phyloP scores from a whole-genome alignment of 2,888 invertebrate genomes.

The Piscicola geometra region DNA sequence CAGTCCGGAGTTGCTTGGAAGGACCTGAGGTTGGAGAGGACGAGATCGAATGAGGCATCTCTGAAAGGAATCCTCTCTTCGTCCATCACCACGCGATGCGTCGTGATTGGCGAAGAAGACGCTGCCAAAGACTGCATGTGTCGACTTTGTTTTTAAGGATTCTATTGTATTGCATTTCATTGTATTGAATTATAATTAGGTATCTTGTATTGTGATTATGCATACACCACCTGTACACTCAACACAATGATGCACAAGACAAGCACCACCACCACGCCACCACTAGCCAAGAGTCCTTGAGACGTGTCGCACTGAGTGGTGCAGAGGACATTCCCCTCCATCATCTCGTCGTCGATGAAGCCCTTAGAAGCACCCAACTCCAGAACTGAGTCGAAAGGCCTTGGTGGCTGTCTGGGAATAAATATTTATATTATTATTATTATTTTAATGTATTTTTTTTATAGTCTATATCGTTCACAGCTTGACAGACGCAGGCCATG shows the following conservation, averaged over 20 bases:
- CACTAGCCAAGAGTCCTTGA: not conserved
- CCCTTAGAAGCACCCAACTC: not conserved
- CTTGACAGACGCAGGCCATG: too few relatives aligned
- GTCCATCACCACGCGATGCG: conserved; percentile 69
- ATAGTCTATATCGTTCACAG: too few relatives aligned
- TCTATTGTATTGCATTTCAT: too few relatives aligned
- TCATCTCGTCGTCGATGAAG: not conserved
- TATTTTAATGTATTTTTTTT: conserved; percentile 21
- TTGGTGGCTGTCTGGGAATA: conserved; percentile 4
- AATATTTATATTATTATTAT: not conserved
- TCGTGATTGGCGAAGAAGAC: conserved; percentile 58
- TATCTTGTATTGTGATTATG: too few relatives aligned
- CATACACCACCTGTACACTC: too few relatives aligned
- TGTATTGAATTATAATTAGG: too few relatives aligned
- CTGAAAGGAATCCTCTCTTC: conserved; percentile 69
- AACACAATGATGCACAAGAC: too few relatives aligned
- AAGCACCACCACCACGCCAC: too few relatives aligned
- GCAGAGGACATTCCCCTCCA: not conserved
- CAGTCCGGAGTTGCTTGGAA: too few relatives aligned
- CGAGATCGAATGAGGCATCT: conserved; percentile 75
- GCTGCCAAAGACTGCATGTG: too few relatives aligned
- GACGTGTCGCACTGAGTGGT: not conserved
- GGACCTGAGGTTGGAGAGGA: conserved; percentile 72
- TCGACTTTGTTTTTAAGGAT: too few relatives aligned
- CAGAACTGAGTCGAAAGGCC: conserved; percentile 9